These are phyloP conservation scores for Paratilapia polleni DNA, from an alignment of 2,113 vertebrate species.

Conservation along the genomic window DNA sequence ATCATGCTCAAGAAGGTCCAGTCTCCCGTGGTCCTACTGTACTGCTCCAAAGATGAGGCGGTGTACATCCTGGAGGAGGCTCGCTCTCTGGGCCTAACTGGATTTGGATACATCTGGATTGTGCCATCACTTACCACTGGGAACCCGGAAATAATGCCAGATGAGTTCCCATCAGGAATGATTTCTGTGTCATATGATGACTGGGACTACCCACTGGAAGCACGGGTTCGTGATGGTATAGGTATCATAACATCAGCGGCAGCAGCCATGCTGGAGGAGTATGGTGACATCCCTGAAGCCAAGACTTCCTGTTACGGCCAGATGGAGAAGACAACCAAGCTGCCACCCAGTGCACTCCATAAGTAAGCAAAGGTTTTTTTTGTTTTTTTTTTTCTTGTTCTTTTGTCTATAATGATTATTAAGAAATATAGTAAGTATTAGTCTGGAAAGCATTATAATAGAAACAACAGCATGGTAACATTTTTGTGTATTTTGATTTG, in stretches of 20 bases:
- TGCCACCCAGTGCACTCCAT: constrained; percentile 89
- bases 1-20: constrained; percentile 98
- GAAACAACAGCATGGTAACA: not conserved
- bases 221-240: constrained; percentile 89
- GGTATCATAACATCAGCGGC: constrained; percentile 95
- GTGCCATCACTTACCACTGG: constrained; percentile 83
- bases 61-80: constrained; percentile 93
- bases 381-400: not conserved
- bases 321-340: constrained; percentile 84
- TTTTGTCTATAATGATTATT: not conserved
- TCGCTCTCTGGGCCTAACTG: constrained; percentile 93
- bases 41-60: constrained; percentile 96
- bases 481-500: not conserved
- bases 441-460: not conserved
- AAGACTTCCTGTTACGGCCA: constrained; percentile 91
- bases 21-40: constrained; percentile 93
- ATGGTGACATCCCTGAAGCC: constrained; percentile 93
- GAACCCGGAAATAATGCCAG: constrained; percentile 83
- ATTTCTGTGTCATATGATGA: constrained; percentile 95
- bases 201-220: constrained; percentile 96
- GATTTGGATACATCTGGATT: constrained; percentile 98
- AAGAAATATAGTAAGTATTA: not conserved
- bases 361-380: constrained; percentile 83
- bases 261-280: constrained; percentile 92
- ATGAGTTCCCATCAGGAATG: constrained; percentile 93